Evolutionary conservation across 2,797 vertebrate species (phyloP).

Genomic region (Psittacula echo): DNA sequence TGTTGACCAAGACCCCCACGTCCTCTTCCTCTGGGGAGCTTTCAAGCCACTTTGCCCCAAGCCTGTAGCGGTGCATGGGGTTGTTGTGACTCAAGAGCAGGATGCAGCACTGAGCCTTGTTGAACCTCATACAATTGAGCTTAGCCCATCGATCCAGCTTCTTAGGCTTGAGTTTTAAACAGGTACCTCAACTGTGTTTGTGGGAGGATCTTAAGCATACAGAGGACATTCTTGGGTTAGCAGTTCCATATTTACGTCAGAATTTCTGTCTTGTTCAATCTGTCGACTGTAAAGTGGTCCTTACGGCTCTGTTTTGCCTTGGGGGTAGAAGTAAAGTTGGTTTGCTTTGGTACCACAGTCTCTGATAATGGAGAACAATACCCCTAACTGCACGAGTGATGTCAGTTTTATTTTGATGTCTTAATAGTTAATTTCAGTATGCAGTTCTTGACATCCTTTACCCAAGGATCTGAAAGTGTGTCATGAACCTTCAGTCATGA

Average conservation of each 20-base stretch:
- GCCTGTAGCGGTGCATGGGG: not conserved
- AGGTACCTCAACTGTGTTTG: not conserved
- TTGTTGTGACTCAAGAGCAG: not conserved
- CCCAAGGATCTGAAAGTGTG: not conserved
- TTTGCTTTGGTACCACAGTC: not conserved
- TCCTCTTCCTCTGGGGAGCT: not conserved
- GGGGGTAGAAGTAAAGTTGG: not conserved
- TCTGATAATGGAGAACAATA: not conserved
- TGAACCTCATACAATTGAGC: not conserved
- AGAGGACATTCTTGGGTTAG: not conserved
- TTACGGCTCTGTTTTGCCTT: not conserved
- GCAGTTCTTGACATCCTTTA: not conserved
- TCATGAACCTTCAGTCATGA: not conserved
- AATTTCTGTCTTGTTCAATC: not conserved
- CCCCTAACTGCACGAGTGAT: not conserved
- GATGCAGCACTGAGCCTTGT: not conserved
- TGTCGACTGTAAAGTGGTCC: not conserved
- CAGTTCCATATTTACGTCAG: not conserved
- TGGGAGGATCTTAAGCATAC: not conserved
- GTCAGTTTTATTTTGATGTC: not conserved
- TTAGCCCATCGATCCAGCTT: rapidly evolving
- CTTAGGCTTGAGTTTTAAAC: not conserved
- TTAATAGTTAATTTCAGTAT: not conserved
- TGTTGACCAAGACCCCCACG: rapidly evolving
- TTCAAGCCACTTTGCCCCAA: not conserved